Percentiles rank a stretch among this genome's conserved stretches.
phyloP scores from a whole-genome alignment of 2,888 invertebrate genomes.

The Acleris holmiana region DNA sequence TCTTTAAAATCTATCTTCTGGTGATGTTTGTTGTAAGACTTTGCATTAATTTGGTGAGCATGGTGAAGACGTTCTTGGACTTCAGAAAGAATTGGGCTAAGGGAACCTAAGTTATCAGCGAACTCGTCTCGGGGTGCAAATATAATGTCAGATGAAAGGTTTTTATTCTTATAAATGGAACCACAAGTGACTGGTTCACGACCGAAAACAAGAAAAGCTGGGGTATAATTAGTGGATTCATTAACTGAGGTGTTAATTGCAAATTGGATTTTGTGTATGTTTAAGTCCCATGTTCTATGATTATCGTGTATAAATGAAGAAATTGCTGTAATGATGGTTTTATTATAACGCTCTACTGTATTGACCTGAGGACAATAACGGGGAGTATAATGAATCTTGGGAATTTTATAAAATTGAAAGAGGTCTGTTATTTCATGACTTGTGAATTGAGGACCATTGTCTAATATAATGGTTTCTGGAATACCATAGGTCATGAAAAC shows the following conservation, averaged over 20 bases:
- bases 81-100: too few species aligned
- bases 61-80: too few species aligned
- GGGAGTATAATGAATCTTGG: background rate
- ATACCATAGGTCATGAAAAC: background rate
- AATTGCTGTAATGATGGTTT: background rate
- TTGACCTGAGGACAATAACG: background rate
- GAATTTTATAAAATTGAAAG: background rate
- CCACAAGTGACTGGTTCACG: too few species aligned
- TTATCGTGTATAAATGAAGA: background rate
- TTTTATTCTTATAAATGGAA: too few species aligned
- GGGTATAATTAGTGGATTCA: too few species aligned
- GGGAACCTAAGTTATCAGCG: too few species aligned
- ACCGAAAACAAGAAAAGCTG: too few species aligned
- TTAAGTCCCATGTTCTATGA: background rate
- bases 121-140: too few species aligned
- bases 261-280: background rate
- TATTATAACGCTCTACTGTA: background rate
- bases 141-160: too few species aligned
- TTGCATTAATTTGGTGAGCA: too few species aligned
- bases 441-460: background rate
- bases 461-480: background rate
- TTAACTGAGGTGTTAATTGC: background rate
- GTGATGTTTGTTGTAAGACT: too few species aligned
- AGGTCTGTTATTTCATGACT: background rate
- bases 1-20: too few species aligned